These are phyloP conservation scores for Streptopelia turtur DNA, from an alignment of 2,797 vertebrate species.

Conservation along the genomic window DNA sequence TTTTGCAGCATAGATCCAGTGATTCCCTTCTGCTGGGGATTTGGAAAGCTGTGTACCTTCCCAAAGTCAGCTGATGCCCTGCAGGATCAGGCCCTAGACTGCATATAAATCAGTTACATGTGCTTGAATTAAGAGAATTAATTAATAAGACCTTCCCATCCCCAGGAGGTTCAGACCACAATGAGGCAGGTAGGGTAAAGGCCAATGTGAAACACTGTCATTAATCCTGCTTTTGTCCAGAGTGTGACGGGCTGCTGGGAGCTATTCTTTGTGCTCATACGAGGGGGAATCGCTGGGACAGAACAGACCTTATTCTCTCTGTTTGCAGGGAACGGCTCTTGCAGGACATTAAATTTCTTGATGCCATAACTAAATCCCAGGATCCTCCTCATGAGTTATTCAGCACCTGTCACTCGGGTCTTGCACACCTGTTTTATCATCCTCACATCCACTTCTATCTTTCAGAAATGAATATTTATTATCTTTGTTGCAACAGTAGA, in stretches of 20 bases:
- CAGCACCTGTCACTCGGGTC: background rate
- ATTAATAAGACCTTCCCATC: slow-evolving; percentile 34
- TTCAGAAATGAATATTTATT: slow-evolving; percentile 27
- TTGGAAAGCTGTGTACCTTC: background rate
- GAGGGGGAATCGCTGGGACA: background rate
- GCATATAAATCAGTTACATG: slow-evolving; percentile 58
- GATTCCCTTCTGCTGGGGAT: background rate
- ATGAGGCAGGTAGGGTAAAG: background rate
- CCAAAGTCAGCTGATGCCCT: background rate
- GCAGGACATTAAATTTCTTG: slow-evolving; percentile 22
- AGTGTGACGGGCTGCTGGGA: background rate
- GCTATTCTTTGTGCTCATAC: slow-evolving; percentile 41
- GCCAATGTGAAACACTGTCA: slow-evolving; percentile 16
- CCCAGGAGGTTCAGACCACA: slow-evolving; percentile 36
- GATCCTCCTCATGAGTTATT: slow-evolving; percentile 41
- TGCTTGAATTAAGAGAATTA: slow-evolving; percentile 46
- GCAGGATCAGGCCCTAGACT: background rate
- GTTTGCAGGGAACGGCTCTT: background rate
- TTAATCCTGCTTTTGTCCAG: slow-evolving; percentile 46
- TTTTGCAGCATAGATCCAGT: background rate
- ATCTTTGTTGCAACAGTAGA: background rate
- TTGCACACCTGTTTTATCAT: background rate
- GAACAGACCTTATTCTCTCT: slow-evolving; percentile 1
- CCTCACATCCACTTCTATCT: background rate
- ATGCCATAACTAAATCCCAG: background rate